Base-by-base conservation (phyloP, 2,113 vertebrate species). In the Podocnemis expansa region DNA sequence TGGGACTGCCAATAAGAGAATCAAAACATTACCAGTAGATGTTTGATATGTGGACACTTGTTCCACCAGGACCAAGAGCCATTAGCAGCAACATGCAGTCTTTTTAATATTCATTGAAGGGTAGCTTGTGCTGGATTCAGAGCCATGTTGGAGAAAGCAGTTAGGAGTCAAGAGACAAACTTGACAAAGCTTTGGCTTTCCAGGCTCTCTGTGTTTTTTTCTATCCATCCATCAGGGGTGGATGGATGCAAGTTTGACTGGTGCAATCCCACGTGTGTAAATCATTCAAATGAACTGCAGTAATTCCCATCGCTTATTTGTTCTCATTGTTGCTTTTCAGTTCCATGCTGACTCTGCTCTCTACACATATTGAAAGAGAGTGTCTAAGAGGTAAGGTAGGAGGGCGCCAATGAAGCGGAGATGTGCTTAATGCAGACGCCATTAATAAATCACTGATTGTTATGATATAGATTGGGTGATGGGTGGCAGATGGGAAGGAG, bases 401-500 rank as follows among this genome's bases (percentile, higher is more conserved):
- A 94, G 96, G 93, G 91, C 70, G 8, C 96, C 97, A 95, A 75
- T 56, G 95, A 97, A 96, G 94, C 51, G 0, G 95, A 97, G 96
- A 98, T 97, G 96, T 98, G 95, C 97, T 98, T 98, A 97, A 97
- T 97, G 93, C 92, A 97, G 97, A 96, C 82, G 56, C 96, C 97
- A 97, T 97, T 98, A 98, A 98, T 98, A 98, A 98, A 98, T 98
- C 98, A 98, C 98, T 96, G 96, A 97, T 98, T 97, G 98, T 98
- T 98, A 98, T 98, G 98, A 97, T 98, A 98, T 97, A 98, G 98
- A 98, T 98, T 98, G 97, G 97, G 97, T 98, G 98, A 98, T 98
- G 98, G 97, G 97, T 55, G n/a, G 98, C 98, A 98, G 98, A 98
- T 98, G 98, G 98, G 97, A 98, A 98, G 96, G 95, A 98, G 97